A percentile compares a stretch with the other conserved stretches of the same genome.
Evolutionary conservation across 35 echinoderm and acorn worm species (phyloP).

Genomic region (Heliocidaris tuberculata): DNA sequence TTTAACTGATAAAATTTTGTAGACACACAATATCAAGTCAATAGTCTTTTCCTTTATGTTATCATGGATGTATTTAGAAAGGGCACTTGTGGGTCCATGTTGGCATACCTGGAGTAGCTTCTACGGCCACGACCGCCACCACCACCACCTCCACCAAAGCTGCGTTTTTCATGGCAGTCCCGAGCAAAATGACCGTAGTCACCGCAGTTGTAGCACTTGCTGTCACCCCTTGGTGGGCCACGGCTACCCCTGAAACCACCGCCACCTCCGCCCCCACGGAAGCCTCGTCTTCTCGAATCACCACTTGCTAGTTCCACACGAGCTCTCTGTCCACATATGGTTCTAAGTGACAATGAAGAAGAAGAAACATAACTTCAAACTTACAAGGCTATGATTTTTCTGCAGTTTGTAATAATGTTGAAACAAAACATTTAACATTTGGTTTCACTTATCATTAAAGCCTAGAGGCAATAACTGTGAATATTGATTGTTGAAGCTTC

Average conservation of each 20-base stretch:
- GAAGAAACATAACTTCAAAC: not conserved
- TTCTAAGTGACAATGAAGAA: conserved; percentile 10
- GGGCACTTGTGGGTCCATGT: not conserved
- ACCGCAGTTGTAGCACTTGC: conserved; percentile 68
- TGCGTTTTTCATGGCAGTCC: conserved; percentile 29
- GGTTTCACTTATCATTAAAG: no score
- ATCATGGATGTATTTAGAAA: no score
- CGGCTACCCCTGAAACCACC: not conserved
- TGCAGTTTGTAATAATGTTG: no score
- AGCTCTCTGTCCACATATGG: conserved; percentile 53
- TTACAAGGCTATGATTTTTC: no score
- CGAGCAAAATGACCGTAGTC: conserved; percentile 68
- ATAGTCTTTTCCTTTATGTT: no score
- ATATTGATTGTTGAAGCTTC: no score
- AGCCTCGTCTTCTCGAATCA: conserved; percentile 41
- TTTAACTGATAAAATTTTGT: no score
- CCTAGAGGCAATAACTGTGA: no score
- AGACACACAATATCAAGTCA: no score
- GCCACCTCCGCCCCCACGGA: conserved; percentile 14
- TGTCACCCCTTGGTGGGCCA: conserved; percentile 38
- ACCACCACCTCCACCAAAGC: not conserved
- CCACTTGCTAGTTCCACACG: conserved; percentile 60
- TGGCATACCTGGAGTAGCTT: conserved; percentile 32
- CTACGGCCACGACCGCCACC: not conserved
- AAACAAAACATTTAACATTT: no score